A percentile compares a stretch with the other conserved stretches of the same genome.
phyloP scores from a whole-genome alignment of 2,797 vertebrate genomes.

The Tiaroga cobitis region DNA sequence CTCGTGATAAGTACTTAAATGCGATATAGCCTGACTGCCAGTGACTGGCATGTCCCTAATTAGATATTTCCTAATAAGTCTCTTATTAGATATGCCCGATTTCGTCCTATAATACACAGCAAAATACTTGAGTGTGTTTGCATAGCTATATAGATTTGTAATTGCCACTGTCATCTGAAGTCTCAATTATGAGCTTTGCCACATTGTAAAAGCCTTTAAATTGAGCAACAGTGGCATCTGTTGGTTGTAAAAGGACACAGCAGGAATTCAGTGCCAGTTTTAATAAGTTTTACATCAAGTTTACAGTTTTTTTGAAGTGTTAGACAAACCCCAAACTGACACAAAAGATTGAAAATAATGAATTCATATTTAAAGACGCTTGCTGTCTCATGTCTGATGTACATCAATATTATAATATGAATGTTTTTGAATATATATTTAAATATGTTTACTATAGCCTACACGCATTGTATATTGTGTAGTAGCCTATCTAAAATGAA shows the following conservation, averaged over 20 bases:
- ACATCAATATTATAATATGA: too few species aligned
- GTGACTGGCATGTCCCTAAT: conserved; percentile 43
- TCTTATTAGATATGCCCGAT: conserved; percentile 42
- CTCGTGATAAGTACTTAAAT: conserved; percentile 28
- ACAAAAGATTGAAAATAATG: background rate
- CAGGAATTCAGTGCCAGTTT: conserved; percentile 1
- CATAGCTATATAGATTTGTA: conserved; percentile 39
- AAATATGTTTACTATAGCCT: background rate
- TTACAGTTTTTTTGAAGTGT: background rate
- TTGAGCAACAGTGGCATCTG: conserved; percentile 81
- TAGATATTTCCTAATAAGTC: conserved; percentile 40
- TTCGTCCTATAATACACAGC: conserved; percentile 32
- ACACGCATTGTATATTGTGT: background rate
- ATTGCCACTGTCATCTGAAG: conserved; percentile 34
- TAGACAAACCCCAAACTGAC: background rate
- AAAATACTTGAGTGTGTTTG: conserved; percentile 33
- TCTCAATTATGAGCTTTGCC: conserved; percentile 33
- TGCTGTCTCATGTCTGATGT: background rate
- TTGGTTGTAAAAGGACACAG: conserved; percentile 59
- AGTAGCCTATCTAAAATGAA: background rate
- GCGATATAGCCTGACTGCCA: conserved; percentile 45
- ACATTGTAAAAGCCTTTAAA: conserved; percentile 28
- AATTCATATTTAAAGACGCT: too few species aligned
- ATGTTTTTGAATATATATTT: too few species aligned
- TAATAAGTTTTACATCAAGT: background rate